A percentile compares a stretch with the other conserved stretches of the same genome.
Evolutionary conservation across 2,888 invertebrate species (phyloP).

Genomic region (Strigamia crassipes): DNA sequence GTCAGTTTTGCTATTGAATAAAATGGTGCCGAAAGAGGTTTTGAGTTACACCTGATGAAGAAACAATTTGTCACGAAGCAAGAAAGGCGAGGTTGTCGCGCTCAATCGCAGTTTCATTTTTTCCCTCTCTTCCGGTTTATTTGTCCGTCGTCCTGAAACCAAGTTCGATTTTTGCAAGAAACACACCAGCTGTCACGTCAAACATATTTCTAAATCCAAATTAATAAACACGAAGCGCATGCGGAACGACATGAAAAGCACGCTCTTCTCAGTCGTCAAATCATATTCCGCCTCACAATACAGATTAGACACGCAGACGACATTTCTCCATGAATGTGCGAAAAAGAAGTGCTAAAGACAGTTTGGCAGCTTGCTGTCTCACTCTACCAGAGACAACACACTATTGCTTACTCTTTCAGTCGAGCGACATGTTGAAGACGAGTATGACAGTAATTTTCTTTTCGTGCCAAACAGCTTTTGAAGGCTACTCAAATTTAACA

Average conservation of each 20-base stretch:
- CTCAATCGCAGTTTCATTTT: constrained; percentile 4
- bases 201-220: constrained; percentile 36
- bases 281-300: constrained; percentile 37
- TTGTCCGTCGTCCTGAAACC: constrained; percentile 26
- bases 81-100: not conserved
- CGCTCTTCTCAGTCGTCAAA: constrained; percentile 38
- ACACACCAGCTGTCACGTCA: constrained; percentile 42
- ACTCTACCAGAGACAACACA: constrained; percentile 23
- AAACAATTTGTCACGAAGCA: constrained; percentile 36
- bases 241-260: constrained; percentile 40
- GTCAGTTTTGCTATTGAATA: constrained; percentile 33
- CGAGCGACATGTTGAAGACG: constrained; percentile 32
- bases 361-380: constrained; percentile 40
- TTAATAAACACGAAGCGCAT: constrained; percentile 42
- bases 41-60: constrained; percentile 37
- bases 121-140: constrained; percentile 32
- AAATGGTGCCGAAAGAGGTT: constrained; percentile 24
- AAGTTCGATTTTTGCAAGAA: constrained; percentile 34
- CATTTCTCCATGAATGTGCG: constrained; percentile 18
- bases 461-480: constrained; percentile 35
- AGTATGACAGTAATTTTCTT: constrained; percentile 28
- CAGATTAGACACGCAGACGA: constrained; percentile 35
- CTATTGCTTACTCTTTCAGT: constrained; percentile 33
- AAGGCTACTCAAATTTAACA: constrained; percentile 40
- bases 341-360: constrained; percentile 42